These are phyloP conservation scores for Chascanopsetta lugubris DNA, from an alignment of 2,113 vertebrate species.

Conservation along the genomic window DNA sequence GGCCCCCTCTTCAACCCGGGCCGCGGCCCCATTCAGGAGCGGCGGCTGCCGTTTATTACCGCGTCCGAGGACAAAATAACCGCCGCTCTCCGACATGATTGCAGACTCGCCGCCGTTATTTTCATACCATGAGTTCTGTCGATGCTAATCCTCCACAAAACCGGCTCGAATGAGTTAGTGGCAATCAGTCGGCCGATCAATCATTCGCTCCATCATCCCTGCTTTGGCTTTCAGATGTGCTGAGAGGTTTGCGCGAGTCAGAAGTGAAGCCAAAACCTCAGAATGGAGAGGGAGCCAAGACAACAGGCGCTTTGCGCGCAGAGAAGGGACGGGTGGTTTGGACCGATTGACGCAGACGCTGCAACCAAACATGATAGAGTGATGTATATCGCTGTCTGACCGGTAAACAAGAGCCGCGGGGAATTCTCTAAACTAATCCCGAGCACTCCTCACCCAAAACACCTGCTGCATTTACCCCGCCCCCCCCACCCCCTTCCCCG, in stretches of 20 bases:
- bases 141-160: not conserved
- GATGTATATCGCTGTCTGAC: conserved; percentile 43
- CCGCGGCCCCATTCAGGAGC: conserved; percentile 35
- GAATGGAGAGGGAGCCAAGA: conserved; percentile 20
- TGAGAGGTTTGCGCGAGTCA: conserved; percentile 44
- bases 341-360: conserved; percentile 47
- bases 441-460: conserved; percentile 40
- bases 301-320: conserved; percentile 35
- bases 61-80: conserved; percentile 46
- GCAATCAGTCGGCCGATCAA: conserved; percentile 54
- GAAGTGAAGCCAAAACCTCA: conserved; percentile 35
- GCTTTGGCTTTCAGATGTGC: conserved; percentile 41
- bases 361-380: conserved; percentile 36
- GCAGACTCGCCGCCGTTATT: conserved; percentile 35
- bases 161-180: not conserved
- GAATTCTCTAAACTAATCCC: conserved; percentile 55
- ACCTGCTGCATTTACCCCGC: conserved; percentile 44
- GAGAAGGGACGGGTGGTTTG: conserved; percentile 46
- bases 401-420: conserved; percentile 40
- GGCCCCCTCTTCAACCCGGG: conserved; percentile 34
- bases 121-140: conserved; percentile 22
- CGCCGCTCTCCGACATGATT: conserved; percentile 27
- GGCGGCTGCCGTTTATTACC: conserved; percentile 48
- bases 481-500: no score
- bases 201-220: conserved; percentile 21